Percentiles rank a stretch among this genome's conserved stretches.
Conservation (phyloP, 2,113 vertebrate genomes). For the Phasianus colchicus region DNA sequence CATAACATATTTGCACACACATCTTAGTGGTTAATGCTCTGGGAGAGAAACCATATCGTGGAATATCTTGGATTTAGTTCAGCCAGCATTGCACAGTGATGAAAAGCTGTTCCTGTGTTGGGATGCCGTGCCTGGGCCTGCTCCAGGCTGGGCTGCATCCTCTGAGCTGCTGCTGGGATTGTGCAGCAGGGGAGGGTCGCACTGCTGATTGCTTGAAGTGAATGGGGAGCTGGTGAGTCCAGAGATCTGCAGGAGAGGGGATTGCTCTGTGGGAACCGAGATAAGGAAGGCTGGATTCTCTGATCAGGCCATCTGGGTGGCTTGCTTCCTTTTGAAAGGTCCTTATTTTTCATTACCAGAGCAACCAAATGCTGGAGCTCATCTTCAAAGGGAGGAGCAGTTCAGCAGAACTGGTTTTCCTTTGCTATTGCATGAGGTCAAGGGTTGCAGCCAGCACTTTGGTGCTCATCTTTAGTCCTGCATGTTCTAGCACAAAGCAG, state of each 20-base stretch:
- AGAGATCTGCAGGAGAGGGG: background rate
- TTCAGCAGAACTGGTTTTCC: background rate
- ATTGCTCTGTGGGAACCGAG: rapidly evolving
- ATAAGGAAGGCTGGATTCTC: background rate
- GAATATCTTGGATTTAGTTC: background rate
- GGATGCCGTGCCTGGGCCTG: background rate
- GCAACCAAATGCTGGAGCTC: background rate
- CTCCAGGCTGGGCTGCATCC: background rate
- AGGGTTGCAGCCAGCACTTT: background rate
- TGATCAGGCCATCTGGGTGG: background rate
- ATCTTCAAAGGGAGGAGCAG: background rate
- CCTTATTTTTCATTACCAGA: background rate
- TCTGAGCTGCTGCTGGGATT: rapidly evolving
- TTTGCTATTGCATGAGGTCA: background rate
- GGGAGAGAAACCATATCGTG: background rate
- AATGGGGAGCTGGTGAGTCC: background rate
- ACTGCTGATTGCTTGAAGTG: background rate
- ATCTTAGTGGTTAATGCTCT: background rate
- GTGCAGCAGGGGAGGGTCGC: background rate
- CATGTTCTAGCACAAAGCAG: background rate
- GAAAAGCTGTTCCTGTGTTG: slow-evolving; percentile 31
- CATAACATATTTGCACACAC: background rate
- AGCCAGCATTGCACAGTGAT: background rate
- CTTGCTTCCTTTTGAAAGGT: background rate
- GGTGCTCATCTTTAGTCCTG: background rate